Conservation (phyloP, 2,888 invertebrate species). For the Hirtodrosophila alboralis region DNA sequence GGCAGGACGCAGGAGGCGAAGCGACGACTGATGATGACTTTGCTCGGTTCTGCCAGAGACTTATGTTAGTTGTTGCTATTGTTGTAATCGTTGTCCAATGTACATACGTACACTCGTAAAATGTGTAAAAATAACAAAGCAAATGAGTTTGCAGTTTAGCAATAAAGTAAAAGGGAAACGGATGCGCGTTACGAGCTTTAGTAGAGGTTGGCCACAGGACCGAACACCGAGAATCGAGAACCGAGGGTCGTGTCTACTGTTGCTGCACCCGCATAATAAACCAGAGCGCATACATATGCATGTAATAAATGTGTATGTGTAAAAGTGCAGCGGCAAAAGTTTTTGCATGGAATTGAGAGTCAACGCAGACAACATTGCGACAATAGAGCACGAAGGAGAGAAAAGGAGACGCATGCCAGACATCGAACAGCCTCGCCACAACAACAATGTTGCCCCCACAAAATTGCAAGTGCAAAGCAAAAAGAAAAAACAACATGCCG, state of each 20-base stretch:
- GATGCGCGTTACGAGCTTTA: slow-evolving; percentile 56
- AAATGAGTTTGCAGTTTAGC: slow-evolving; percentile 67
- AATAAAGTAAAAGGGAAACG: slow-evolving; percentile 61
- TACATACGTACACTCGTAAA: slow-evolving; percentile 52
- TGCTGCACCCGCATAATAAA: slow-evolving; percentile 70
- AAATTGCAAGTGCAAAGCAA: slow-evolving; percentile 43
- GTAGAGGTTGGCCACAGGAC: slow-evolving; percentile 27
- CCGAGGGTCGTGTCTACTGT: slow-evolving; percentile 9
- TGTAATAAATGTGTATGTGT: slow-evolving; percentile 3
- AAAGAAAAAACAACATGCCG: slow-evolving; percentile 9
- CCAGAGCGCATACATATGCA: slow-evolving; percentile 43
- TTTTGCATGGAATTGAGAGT: slow-evolving; percentile 57
- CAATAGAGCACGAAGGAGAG: slow-evolving; percentile 46
- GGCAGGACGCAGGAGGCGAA: neutral
- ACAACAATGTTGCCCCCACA: slow-evolving; percentile 34
- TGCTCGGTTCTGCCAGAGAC: slow-evolving; percentile 27
- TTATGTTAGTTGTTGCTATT: slow-evolving; percentile 14
- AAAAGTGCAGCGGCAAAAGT: slow-evolving; percentile 46
- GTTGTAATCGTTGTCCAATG: slow-evolving; percentile 45
- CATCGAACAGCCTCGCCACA: slow-evolving; percentile 20
- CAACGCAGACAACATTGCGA: slow-evolving; percentile 42
- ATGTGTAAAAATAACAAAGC: slow-evolving; percentile 75
- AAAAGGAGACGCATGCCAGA: slow-evolving; percentile 10
- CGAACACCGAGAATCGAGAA: slow-evolving; percentile 13
- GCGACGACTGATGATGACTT: slow-evolving; percentile 46